Evolutionary conservation across 1,140 invertebrate genomes (phyloP), one percentile per base, ranked within the genome.

Genomic region (Zaprionus inermis): DNA sequence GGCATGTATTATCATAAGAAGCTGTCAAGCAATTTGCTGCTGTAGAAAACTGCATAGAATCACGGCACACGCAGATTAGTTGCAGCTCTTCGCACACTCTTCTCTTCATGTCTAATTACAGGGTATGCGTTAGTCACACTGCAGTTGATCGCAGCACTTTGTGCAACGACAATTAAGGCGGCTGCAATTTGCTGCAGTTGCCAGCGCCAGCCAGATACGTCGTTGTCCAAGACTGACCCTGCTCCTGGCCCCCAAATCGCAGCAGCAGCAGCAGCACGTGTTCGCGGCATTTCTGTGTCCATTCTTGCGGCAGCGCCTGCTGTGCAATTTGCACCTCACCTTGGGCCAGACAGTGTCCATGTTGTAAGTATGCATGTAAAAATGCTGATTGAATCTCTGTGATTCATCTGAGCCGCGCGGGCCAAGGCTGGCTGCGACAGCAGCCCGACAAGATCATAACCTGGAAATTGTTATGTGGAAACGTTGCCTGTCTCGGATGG

Each of bases 291-390:
- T 84, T 78, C 76, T 75, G 30, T 69, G 30, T 32, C 22, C 54
- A 72, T 72, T 67, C 70, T 67, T 41, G 22, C 51, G 22, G 67
- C n/a, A n/a, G 34, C 34, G 60, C 9, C 24, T 22, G 34, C 32
- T 18, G n/a, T 70, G 60, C 46, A 57, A 74, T 34, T 38, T 38
- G 10, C 2, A 32, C 4, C 10, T 56, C 11, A 54, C 72, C 51
- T 68, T 66, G 55, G 20, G 22, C 49, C 32, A n/a, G 20, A 28
- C 24, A 28, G 24, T 28, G 5, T 28, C 60, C 22, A 82, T 85
- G 77, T 80, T 76, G 83, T 52, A 83, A 88, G 77, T 83, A 89
- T 89, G 51, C 79, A 83, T 89, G 83, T 89, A 78, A 88, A 82
- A 89, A 80, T 86, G 72, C 67, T 78, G 72, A 88, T 88, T 88